Base-by-base conservation (phyloP, 2,113 vertebrate species). In the Alouatta palliata region DNA sequence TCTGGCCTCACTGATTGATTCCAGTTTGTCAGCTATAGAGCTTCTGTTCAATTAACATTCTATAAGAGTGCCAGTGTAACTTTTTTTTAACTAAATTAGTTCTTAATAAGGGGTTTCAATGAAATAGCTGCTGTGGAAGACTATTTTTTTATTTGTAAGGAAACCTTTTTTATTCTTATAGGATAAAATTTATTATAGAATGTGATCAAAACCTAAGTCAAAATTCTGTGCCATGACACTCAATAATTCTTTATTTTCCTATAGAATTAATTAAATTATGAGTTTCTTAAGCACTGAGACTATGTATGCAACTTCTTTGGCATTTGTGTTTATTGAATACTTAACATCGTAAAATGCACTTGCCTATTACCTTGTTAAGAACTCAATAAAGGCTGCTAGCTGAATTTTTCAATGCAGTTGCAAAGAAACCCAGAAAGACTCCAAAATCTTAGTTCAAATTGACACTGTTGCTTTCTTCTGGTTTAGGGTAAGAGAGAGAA, bases 351-450 rank as follows among this genome's bases (percentile, higher is more conserved):
- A 64, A 64, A 13, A 64, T 6, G 12, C 27, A 64, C 61, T 32
- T 45, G 23, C 21, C 66, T 54, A 20, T 45, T 80, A 90, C 8
- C 25, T 83, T 17, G 56, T 35, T 45, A 80, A 76, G 21, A 47
- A 71, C 21, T 89, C 70, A 30, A n/a, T 68, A 73, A 86, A 61
- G 32, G 54, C 54, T 93, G 27, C 56, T 75, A 32, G 71, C 25
- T 87, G 77, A 86, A 86, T 91, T 97, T 96, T 91, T 45, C 89
- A 97, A 8, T 68, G 30, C 91, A 71, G 43, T 83, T 89, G 52
- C 68, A 93, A 80, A 86, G 37, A 76, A 70, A 76, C 47, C 66
- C 80, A 70, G 73, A 82, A 68, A 87, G 86, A 87, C 11, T 45
- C 40, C 70, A 90, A 83, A 84, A 35, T 52, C 76, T 83, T 86